A percentile compares a stretch with the other conserved stretches of the same genome.
Evolutionary conservation across 2,113 vertebrate genomes (phyloP).

Genomic region (Paradoxurus hermaphroditus): DNA sequence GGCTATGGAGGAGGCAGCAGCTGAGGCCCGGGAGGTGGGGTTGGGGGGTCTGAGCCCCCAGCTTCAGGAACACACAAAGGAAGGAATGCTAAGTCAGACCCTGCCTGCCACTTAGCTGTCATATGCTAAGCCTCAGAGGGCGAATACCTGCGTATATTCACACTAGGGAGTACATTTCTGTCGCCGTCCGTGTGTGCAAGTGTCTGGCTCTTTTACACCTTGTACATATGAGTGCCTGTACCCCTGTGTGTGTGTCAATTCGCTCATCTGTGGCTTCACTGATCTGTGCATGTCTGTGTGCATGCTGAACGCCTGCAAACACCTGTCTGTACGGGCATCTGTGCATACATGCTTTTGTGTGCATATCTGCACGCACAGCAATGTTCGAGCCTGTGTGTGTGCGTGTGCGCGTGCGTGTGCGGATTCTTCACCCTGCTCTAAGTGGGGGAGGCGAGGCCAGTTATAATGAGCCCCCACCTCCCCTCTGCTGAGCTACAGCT

Average conservation of each 20-base stretch:
- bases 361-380: not conserved
- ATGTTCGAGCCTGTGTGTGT: not conserved
- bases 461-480: constrained; percentile 65
- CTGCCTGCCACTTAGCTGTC: not conserved
- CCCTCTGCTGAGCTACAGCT: constrained; percentile 34
- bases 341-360: not conserved
- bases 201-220: not conserved
- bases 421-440: constrained; percentile 38
- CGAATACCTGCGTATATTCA: not conserved
- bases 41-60: not conserved
- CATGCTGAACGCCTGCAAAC: not conserved
- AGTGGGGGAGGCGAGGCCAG: constrained; percentile 49
- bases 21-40: not conserved
- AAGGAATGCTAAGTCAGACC: not conserved
- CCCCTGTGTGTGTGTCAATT: not conserved
- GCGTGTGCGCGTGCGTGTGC: not conserved
- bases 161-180: not conserved
- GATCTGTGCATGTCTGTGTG: not conserved
- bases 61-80: not conserved
- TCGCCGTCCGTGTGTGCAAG: not conserved
- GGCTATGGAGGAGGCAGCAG: not conserved
- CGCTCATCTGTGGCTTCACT: not conserved
- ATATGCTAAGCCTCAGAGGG: not conserved
- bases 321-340: not conserved
- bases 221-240: not conserved